These are phyloP conservation scores for Platygyra sinensis DNA, from an alignment of 64 coral and sea anemone species.

Conservation along the genomic window DNA sequence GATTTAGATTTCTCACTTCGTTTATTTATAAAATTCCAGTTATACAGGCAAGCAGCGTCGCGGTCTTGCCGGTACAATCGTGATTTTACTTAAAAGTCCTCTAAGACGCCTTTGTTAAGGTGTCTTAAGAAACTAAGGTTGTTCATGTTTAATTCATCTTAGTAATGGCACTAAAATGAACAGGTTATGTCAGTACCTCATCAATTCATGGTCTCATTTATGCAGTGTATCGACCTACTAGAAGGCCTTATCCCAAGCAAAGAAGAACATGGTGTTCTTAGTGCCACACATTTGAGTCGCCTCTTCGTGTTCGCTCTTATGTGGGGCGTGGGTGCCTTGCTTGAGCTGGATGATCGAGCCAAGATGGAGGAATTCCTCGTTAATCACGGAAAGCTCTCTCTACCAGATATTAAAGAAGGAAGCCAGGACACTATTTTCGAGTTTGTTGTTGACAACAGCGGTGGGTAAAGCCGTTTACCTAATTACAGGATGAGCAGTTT, in stretches of 20 bases:
- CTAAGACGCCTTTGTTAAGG: too few species aligned
- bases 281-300: slow-evolving; percentile 53
- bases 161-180: too few species aligned
- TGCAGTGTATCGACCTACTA: slow-evolving; percentile 85
- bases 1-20: too few species aligned
- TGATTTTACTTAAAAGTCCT: too few species aligned
- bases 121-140: too few species aligned
- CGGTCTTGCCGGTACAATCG: too few species aligned
- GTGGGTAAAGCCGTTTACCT: not conserved
- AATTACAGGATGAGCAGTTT: not conserved
- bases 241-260: slow-evolving; percentile 86
- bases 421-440: slow-evolving; percentile 87
- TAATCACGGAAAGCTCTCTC: slow-evolving; percentile 62
- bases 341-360: slow-evolving; percentile 82
- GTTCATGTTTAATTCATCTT: too few species aligned
- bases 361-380: slow-evolving; percentile 92
- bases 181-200: too few species aligned
- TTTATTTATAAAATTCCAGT: too few species aligned
- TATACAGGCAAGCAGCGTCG: too few species aligned
- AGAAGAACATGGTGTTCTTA: slow-evolving; percentile 77
- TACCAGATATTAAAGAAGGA: slow-evolving; percentile 64
- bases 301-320: slow-evolving; percentile 91
- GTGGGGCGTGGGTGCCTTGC: slow-evolving; percentile 93
- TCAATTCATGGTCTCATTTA: not conserved
- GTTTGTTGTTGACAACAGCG: slow-evolving; percentile 79